Percentiles rank a stretch among this genome's conserved stretches.
Evolutionary conservation across 2,113 vertebrate genomes (phyloP).

Genomic region (Herpailurus yagouaroundi): DNA sequence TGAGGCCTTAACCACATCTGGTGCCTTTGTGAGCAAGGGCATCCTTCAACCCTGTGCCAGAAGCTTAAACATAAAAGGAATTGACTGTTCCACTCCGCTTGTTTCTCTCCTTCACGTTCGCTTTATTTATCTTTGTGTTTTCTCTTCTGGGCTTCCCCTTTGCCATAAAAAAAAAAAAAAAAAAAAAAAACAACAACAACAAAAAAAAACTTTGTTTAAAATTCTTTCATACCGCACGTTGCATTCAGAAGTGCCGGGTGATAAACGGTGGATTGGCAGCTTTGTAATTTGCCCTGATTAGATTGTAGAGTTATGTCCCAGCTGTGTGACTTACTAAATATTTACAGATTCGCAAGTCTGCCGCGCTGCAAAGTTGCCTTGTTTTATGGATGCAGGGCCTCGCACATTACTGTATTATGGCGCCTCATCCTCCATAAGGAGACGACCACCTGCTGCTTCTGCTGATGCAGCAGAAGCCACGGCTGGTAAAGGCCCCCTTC

Average conservation of each 20-base stretch:
- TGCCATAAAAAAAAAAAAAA: neutral
- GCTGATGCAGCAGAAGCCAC: neutral
- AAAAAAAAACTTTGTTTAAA: neutral
- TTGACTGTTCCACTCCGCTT: neutral
- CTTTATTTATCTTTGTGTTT: conserved; percentile 36
- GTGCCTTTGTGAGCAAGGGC: neutral
- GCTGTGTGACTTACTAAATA: neutral
- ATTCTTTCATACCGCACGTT: neutral
- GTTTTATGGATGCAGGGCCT: neutral
- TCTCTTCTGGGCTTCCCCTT: neutral
- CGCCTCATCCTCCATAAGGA: neutral
- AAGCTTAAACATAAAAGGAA: neutral
- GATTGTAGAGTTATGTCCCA: neutral
- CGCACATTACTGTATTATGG: neutral
- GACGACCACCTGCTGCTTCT: neutral
- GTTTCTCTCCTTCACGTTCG: neutral
- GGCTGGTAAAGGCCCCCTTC: neutral
- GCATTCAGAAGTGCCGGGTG: neutral
- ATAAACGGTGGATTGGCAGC: neutral
- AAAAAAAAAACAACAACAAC: no score
- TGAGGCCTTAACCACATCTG: neutral
- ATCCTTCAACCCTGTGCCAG: neutral
- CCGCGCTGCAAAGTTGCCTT: neutral
- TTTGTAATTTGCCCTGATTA: conserved; percentile 28
- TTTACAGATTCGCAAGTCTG: conserved; percentile 40